Conservation (phyloP, 2,113 vertebrate genomes). For the Brachyhypopomus gauderio region DNA sequence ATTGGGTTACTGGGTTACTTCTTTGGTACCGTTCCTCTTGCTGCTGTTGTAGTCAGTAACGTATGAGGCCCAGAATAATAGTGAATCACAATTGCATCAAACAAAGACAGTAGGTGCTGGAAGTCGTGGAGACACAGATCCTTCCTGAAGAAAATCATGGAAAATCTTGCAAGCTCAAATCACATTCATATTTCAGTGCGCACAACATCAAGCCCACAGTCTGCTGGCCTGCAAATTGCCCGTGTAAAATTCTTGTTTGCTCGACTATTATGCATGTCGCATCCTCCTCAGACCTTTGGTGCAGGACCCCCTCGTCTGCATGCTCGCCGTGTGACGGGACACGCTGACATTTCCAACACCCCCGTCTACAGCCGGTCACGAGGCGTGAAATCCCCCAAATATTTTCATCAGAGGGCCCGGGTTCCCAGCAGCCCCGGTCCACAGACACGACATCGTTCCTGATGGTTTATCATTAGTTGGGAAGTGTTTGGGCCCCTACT, state of each 20-base stretch:
- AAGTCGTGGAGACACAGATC: conserved; percentile 56
- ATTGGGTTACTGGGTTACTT: not conserved
- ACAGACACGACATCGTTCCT: conserved; percentile 74
- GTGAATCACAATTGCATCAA: conserved; percentile 22
- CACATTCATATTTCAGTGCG: conserved; percentile 69
- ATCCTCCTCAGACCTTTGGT: conserved; percentile 75
- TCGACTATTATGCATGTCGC: conserved; percentile 79
- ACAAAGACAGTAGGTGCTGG: conserved; percentile 56
- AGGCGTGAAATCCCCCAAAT: conserved; percentile 68
- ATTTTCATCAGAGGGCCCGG: conserved; percentile 66
- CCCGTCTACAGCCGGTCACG: conserved; percentile 72
- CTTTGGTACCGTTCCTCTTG: conserved; percentile 4
- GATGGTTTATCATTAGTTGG: conserved; percentile 82
- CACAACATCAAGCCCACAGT: conserved; percentile 71
- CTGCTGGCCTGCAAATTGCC: conserved; percentile 78
- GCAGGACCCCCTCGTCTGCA: conserved; percentile 73
- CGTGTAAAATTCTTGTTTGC: conserved; percentile 76
- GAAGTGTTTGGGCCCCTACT: conserved; percentile 77
- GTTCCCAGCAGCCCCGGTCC: conserved; percentile 39
- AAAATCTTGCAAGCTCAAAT: conserved; percentile 68
- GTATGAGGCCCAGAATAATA: conserved; percentile 23
- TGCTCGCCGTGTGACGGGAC: conserved; percentile 73
- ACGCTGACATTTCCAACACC: conserved; percentile 78
- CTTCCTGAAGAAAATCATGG: conserved; percentile 54
- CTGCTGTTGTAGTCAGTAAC: not conserved